Conservation (phyloP, 2,888 invertebrate species). For the Drosophila pegasa region DNA sequence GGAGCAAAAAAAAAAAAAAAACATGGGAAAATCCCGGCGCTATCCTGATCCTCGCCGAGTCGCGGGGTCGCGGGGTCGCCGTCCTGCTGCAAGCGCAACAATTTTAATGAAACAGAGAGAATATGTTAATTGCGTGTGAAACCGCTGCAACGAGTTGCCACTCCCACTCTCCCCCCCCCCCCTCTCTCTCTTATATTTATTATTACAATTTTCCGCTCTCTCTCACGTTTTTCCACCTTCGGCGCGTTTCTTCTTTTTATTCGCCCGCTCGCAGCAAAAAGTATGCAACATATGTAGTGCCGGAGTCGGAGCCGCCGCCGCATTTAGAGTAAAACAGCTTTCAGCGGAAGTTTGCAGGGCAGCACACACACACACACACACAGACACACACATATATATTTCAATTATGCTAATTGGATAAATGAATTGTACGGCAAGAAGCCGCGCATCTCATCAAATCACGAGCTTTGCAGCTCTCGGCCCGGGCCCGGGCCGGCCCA, state of each 20-base stretch:
- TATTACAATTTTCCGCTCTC: slow-evolving; percentile 62
- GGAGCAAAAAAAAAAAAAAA: slow-evolving; percentile 9
- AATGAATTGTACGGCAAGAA: slow-evolving; percentile 28
- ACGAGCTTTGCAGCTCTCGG: neutral
- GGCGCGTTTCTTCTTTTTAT: slow-evolving; percentile 3
- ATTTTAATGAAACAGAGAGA: slow-evolving; percentile 77
- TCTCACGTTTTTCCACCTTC: neutral
- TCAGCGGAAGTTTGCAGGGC: too few species aligned
- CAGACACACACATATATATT: too few species aligned
- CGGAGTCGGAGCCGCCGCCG: slow-evolving; percentile 21
- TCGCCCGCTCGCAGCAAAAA: slow-evolving; percentile 30
- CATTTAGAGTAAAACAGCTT: slow-evolving; percentile 19
- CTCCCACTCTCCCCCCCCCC: too few species aligned
- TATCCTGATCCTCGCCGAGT: slow-evolving; percentile 22
- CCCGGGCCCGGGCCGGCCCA: too few species aligned
- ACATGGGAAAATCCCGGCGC: slow-evolving; percentile 17
- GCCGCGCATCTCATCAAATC: slow-evolving; percentile 1
- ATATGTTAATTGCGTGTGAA: slow-evolving; percentile 80
- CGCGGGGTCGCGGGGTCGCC: neutral
- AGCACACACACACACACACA: too few species aligned
- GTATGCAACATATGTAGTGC: slow-evolving; percentile 18
- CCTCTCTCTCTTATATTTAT: slow-evolving; percentile 68
- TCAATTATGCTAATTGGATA: slow-evolving; percentile 50
- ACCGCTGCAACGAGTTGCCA: slow-evolving; percentile 73
- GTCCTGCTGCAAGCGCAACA: slow-evolving; percentile 61